Conservation (phyloP, 1,140 invertebrate species). For the Lineus longissimus region DNA sequence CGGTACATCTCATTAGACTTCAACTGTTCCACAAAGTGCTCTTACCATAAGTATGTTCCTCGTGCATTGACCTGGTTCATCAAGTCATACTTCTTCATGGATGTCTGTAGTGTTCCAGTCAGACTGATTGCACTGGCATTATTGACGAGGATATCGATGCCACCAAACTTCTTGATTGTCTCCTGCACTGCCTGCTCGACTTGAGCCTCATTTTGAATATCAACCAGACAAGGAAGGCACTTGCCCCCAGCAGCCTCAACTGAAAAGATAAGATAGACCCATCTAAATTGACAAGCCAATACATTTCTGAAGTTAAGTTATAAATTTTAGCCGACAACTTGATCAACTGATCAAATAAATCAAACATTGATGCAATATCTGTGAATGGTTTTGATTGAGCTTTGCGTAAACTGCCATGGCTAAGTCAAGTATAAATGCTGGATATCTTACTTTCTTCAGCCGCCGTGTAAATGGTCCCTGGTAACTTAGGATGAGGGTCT, state of each 20-base stretch:
- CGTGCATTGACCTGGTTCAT: slow-evolving; percentile 55
- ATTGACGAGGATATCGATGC: slow-evolving; percentile 90
- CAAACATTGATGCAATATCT: no score
- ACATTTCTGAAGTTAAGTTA: background rate
- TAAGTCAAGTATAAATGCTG: no score
- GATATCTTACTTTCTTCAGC: slow-evolving; percentile 82
- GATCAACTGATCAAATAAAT: no score
- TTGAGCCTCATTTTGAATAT: slow-evolving; percentile 71
- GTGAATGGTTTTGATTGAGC: no score
- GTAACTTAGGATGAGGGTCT: slow-evolving; percentile 90
- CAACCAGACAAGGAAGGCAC: slow-evolving; percentile 87
- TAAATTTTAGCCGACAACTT: no score
- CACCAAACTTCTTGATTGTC: slow-evolving; percentile 88
- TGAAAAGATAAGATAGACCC: slow-evolving; percentile 51
- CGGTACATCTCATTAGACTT: no score
- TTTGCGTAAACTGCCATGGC: no score
- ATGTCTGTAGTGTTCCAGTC: slow-evolving; percentile 77
- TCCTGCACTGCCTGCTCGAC: slow-evolving; percentile 79
- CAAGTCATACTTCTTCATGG: slow-evolving; percentile 75
- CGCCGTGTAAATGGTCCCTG: slow-evolving; percentile 96
- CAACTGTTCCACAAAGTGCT: no score
- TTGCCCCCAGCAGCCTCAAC: slow-evolving; percentile 88
- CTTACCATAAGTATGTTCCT: slow-evolving; percentile 53
- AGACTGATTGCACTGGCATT: slow-evolving; percentile 96
- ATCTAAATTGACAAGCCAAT: background rate